A percentile compares a stretch with the other conserved stretches of the same genome.
Conservation (phyloP, 2,888 invertebrate genomes). For the Seladonia tumulorum region DNA sequence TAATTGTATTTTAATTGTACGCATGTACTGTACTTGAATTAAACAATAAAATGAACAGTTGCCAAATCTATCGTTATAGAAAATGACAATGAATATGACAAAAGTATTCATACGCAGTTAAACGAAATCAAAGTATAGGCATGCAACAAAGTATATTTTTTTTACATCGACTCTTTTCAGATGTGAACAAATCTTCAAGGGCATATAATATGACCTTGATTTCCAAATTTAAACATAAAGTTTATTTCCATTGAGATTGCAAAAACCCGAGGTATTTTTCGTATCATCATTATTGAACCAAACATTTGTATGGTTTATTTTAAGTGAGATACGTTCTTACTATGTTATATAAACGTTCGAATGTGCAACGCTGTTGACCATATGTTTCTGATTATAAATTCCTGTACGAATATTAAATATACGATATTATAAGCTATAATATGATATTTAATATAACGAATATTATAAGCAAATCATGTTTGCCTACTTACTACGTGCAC, state of each 20-base stretch:
- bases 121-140: background rate
- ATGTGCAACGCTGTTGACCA: background rate
- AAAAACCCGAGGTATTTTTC: background rate
- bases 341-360: background rate
- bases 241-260: background rate
- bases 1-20: background rate
- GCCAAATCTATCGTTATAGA: background rate
- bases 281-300: background rate
- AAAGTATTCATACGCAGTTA: background rate
- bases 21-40: background rate
- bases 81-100: background rate
- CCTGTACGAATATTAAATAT: background rate
- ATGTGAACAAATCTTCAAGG: background rate
- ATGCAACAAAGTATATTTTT: background rate
- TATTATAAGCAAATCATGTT: no score
- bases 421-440: no score
- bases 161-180: background rate
- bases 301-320: background rate
- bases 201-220: background rate
- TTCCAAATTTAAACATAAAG: background rate
- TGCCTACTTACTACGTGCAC: background rate
- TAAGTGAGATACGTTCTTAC: background rate
- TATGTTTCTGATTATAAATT: background rate
- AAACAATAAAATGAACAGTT: background rate
- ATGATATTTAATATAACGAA: no score